These are phyloP conservation scores for Patella depressa DNA, from an alignment of 2,888 invertebrate genomes.

Conservation along the genomic window DNA sequence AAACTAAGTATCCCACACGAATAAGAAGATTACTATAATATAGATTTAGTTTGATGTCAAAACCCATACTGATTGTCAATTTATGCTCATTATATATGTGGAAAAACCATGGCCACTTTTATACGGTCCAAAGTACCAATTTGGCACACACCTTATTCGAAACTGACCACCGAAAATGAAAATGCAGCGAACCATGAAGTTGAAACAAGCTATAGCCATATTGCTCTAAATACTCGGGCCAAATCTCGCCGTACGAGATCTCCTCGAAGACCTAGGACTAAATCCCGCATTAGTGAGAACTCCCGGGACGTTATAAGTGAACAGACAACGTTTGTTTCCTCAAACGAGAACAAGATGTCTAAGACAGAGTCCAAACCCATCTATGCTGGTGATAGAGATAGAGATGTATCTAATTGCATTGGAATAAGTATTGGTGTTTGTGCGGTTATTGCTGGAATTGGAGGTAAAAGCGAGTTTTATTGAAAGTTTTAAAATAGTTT, in stretches of 20 bases:
- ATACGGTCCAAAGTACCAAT: neutral
- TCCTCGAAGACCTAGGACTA: neutral
- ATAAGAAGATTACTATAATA: too few species aligned
- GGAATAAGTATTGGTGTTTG: conserved; percentile 5
- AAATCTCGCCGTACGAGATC: neutral
- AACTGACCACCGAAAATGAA: neutral
- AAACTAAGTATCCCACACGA: too few species aligned
- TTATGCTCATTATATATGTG: too few species aligned
- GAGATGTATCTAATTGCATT: neutral
- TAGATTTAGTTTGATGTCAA: too few species aligned
- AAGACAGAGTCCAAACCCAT: neutral
- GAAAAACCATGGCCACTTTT: neutral
- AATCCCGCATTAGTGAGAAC: neutral
- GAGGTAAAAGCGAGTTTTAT: neutral
- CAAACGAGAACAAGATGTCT: neutral
- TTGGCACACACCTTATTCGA: neutral
- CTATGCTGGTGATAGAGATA: neutral
- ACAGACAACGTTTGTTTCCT: too few species aligned
- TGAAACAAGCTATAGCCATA: conserved; percentile 1
- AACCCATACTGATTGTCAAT: too few species aligned
- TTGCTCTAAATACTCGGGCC: neutral
- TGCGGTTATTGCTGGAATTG: neutral
- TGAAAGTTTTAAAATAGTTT: too few species aligned
- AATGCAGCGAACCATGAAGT: neutral
- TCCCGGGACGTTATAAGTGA: neutral